Conservation (phyloP, 2,888 invertebrate species). For the Scelioninae gen. 2 region DNA sequence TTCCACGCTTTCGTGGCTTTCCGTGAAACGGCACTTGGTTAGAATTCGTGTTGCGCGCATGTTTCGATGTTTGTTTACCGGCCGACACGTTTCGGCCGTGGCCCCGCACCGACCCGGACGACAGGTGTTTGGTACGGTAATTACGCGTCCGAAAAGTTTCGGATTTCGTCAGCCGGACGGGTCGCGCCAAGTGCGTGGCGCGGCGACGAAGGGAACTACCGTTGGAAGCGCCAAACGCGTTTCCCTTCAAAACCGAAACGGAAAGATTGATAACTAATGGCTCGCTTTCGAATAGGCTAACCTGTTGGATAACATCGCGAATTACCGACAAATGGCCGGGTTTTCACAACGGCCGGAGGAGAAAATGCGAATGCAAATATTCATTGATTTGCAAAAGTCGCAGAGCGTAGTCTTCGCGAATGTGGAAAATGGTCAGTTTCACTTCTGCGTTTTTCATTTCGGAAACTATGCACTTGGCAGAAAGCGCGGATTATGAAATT, state of each 20-base stretch:
- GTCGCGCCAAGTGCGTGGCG: too few relatives aligned
- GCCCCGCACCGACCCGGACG: background rate
- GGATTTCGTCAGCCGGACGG: too few relatives aligned
- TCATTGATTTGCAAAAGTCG: background rate
- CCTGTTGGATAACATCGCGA: too few relatives aligned
- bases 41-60: conserved; percentile 47
- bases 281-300: too few relatives aligned
- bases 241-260: too few relatives aligned
- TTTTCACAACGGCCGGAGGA: too few relatives aligned
- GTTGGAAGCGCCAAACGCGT: too few relatives aligned
- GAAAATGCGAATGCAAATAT: background rate
- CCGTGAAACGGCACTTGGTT: conserved; percentile 62
- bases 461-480: background rate
- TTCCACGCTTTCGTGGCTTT: conserved; percentile 75
- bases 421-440: conserved; percentile 9
- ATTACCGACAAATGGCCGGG: too few relatives aligned
- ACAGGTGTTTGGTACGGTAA: too few relatives aligned
- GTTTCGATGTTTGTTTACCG: conserved; percentile 3
- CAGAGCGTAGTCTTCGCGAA: background rate
- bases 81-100: conserved; percentile 8
- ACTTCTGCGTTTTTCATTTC: conserved; percentile 19
- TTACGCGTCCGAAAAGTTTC: too few relatives aligned
- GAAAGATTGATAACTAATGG: too few relatives aligned
- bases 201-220: too few relatives aligned
- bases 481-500: conserved; percentile 23